phyloP scores from a whole-genome alignment of 2,797 vertebrate species.

The Rallus crepitans region DNA sequence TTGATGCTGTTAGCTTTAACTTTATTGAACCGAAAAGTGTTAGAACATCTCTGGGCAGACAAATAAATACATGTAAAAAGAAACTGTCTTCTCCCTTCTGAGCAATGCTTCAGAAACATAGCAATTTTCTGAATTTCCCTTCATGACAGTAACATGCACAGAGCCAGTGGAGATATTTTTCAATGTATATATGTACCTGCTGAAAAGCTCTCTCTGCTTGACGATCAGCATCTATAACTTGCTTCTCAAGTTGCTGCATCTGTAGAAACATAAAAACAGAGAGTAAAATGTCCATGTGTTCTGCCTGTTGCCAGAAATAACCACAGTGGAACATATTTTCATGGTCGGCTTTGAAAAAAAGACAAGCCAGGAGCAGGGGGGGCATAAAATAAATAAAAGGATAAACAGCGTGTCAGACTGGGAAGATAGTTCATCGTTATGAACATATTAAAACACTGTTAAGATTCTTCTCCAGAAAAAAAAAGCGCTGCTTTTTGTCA shows the following conservation, averaged over 20 bases:
- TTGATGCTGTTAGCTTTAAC: not conserved
- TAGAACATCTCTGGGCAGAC: not conserved
- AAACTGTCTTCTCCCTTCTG: not conserved
- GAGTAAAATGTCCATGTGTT: not conserved
- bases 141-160: not conserved
- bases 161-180: not conserved
- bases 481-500: not conserved
- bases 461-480: not conserved
- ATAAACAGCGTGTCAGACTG: not conserved
- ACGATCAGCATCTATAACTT: slow-evolving; percentile 92
- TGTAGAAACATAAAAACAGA: slow-evolving; percentile 68
- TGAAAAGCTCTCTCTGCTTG: slow-evolving; percentile 91
- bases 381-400: not conserved
- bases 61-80: not conserved
- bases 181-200: slow-evolving; percentile 81
- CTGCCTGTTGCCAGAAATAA: not conserved
- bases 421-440: not conserved
- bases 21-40: not conserved
- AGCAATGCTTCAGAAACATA: not conserved
- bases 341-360: not conserved
- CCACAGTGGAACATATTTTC: not conserved
- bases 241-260: slow-evolving; percentile 96
- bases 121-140: not conserved
- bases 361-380: not conserved
- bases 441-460: not conserved